Evolutionary conservation across 2,888 invertebrate genomes (phyloP), one percentile per base, ranked within the genome.

Genomic region (Nomada fucata): DNA sequence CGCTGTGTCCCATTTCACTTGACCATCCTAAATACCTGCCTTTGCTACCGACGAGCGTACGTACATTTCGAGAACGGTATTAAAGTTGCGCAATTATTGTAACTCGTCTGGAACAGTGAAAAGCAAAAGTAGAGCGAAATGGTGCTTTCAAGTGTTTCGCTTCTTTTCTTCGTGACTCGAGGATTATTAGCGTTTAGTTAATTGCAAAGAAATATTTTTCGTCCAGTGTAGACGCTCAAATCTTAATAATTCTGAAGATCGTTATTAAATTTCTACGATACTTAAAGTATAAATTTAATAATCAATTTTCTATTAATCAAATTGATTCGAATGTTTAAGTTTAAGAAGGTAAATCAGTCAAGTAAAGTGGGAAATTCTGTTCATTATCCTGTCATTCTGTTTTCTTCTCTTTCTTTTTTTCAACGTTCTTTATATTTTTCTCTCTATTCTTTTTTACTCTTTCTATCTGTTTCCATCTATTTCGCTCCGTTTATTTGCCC

Each of bases 1-100:
- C 23, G 42, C n/a, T n/a, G 63, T 57, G 63, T 79, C 57, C 73
- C 79, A 79, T 80, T 80, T 80, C 80, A 79, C 63, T 73, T 68
- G 73, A 79, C 57, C 79, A 73, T 55, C 44, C 36, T 4, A 52
- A 68, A 59, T 52, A n/a, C 59, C 64, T 26, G 5, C 18, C 44
- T 47, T 29, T 68, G 20, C 53, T 29, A 52, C 23, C 47, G 26
- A 26, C 36, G 36, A n/a, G 26, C 23, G 23, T 29, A 15, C 42
- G n/a, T 18, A 11, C 13, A 47, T 13, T 36, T 60, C 15, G 9
- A 20, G 15, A 70, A 52, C 60, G 9, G 44, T 26, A n/a, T 69
- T 9, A 44, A 26, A 57, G 15, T 57, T 47, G 53, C 42, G 59
- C 10, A 47, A 59, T 70, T 59, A 29, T 29, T 29, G 47, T 20